phyloP scores from a whole-genome alignment of 30 jellyfish, hydroid and myxozoan genomes.

The Mastigias papua region DNA sequence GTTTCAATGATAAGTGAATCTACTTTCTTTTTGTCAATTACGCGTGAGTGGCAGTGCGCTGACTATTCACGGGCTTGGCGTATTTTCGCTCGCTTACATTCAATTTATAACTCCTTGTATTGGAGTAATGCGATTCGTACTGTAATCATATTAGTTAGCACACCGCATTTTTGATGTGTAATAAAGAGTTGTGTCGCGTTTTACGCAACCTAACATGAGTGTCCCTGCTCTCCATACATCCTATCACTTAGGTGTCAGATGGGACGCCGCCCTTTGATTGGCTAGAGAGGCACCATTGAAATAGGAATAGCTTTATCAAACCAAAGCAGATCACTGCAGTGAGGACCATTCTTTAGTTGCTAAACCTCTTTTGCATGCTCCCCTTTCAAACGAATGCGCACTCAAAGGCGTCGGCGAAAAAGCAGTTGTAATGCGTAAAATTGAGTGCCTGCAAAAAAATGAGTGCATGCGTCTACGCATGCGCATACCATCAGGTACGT shows the following conservation, averaged over 20 bases:
- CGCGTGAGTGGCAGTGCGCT: slow-evolving; percentile 4
- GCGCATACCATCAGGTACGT: too few relatives aligned
- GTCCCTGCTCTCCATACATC: background rate
- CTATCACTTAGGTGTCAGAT: background rate
- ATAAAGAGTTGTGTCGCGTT: background rate
- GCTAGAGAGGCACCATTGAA: too few relatives aligned
- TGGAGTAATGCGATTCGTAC: background rate
- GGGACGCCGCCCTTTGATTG: too few relatives aligned
- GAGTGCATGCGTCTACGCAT: too few relatives aligned
- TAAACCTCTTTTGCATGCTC: too few relatives aligned
- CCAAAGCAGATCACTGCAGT: too few relatives aligned
- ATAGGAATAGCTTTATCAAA: too few relatives aligned
- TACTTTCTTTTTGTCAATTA: background rate
- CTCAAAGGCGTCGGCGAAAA: too few relatives aligned
- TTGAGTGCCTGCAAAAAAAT: too few relatives aligned
- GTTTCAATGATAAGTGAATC: background rate
- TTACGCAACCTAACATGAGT: background rate
- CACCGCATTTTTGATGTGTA: background rate
- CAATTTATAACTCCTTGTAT: background rate
- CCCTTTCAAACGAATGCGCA: too few relatives aligned
- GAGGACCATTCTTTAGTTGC: too few relatives aligned
- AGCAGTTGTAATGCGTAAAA: too few relatives aligned
- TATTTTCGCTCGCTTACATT: background rate
- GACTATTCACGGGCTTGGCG: background rate
- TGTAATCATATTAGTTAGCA: background rate